These are phyloP conservation scores for Naja naja DNA, from an alignment of 2,113 vertebrate species.

Conservation along the genomic window DNA sequence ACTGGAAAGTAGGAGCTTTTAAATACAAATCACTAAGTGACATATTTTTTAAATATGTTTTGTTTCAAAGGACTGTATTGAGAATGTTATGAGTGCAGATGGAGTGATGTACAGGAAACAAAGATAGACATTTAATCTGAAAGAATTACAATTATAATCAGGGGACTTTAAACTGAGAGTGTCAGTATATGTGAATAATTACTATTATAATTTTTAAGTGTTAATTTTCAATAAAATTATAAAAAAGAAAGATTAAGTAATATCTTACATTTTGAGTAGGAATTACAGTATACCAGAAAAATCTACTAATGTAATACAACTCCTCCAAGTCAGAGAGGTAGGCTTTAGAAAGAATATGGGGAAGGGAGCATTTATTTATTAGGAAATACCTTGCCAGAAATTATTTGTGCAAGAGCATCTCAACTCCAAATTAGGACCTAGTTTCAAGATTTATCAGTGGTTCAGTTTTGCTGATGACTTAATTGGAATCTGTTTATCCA, in stretches of 20 bases:
- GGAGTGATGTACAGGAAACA: background rate
- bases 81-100: background rate
- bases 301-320: background rate
- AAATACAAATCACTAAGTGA: background rate
- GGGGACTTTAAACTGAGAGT: background rate
- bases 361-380: background rate
- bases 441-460: background rate
- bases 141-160: background rate
- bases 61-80: background rate
- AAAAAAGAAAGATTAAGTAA: background rate
- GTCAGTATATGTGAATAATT: background rate
- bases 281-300: background rate
- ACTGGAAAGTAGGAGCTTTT: background rate
- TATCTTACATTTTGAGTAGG: background rate
- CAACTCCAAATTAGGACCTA: background rate
- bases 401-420: background rate
- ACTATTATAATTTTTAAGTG: background rate
- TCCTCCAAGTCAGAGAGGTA: background rate
- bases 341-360: background rate
- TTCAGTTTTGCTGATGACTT: background rate
- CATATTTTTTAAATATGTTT: background rate
- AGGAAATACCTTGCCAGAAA: background rate
- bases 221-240: background rate
- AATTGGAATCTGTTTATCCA: background rate
- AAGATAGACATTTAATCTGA: background rate